These are phyloP conservation scores for Dolichallabes microphthalmus DNA, from an alignment of 2,113 vertebrate species.

Conservation along the genomic window DNA sequence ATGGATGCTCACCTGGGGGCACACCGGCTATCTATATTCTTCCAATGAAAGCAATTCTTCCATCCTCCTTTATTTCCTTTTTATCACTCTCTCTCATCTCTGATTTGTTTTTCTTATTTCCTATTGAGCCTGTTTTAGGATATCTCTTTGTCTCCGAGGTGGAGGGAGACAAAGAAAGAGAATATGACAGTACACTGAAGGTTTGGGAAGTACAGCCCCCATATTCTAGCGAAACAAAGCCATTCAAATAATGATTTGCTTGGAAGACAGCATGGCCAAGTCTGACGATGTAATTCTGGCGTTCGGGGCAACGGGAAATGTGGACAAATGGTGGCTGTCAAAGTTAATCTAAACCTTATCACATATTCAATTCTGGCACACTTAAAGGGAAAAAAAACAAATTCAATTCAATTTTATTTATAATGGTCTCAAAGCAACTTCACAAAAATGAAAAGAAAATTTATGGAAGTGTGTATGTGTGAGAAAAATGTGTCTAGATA, in stretches of 20 bases:
- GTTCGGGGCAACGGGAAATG: background rate
- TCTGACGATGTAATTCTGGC: background rate
- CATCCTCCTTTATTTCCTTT: background rate
- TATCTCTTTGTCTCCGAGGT: background rate
- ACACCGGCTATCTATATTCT: slow-evolving; percentile 4
- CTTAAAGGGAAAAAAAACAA: background rate
- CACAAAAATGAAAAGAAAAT: no score
- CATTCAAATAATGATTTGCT: slow-evolving; percentile 28
- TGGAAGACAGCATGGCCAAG: background rate
- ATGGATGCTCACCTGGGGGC: slow-evolving; percentile 9
- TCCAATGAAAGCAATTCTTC: background rate
- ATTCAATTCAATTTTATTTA: background rate
- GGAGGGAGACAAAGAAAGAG: background rate
- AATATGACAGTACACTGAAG: background rate
- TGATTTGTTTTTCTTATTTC: slow-evolving; percentile 29
- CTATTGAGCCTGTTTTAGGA: background rate
- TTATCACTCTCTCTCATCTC: slow-evolving; percentile 9
- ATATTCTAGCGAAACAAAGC: slow-evolving; percentile 8
- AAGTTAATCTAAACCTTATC: background rate
- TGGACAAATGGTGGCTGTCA: background rate
- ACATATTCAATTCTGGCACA: background rate
- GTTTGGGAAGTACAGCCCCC: background rate
- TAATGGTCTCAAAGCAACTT: no score
- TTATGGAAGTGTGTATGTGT: no score
- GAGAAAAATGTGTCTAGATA: no score